Conservation (phyloP, 1,140 invertebrate species). For the Eurosta solidaginis region DNA sequence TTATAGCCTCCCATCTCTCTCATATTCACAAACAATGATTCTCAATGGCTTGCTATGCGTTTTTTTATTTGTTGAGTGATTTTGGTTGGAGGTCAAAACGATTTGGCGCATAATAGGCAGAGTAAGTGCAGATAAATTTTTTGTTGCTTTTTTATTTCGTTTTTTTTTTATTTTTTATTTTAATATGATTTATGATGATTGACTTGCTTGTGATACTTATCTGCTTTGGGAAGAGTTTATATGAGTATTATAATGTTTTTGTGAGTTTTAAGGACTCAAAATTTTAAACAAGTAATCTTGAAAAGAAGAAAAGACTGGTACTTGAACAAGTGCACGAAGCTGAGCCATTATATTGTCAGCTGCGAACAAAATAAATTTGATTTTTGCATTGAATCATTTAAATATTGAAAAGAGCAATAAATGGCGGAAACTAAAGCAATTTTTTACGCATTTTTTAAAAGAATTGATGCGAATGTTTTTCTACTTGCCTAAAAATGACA, state of each 20-base stretch:
- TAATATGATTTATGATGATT: conserved; percentile 13
- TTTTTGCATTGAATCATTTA: no score
- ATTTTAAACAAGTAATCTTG: no score
- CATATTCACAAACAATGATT: background rate
- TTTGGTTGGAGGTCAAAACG: conserved; percentile 51
- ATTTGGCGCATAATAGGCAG: conserved; percentile 39
- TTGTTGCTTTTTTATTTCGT: background rate
- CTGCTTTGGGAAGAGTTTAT: background rate
- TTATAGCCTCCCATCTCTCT: background rate
- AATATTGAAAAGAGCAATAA: no score
- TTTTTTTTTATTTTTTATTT: background rate
- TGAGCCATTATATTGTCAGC: no score
- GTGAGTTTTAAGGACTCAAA: no score
- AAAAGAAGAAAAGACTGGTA: no score
- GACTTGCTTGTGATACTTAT: background rate
- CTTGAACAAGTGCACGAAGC: no score
- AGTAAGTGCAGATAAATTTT: background rate
- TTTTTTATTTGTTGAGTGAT: background rate
- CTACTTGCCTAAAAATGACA: no score
- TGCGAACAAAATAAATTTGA: no score
- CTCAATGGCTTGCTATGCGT: background rate
- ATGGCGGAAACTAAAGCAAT: no score
- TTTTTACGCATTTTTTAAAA: no score
- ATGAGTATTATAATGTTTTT: background rate
- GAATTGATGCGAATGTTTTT: no score